Evolutionary conservation across 2,888 invertebrate genomes (phyloP).

Genomic region (Xylota segnis): DNA sequence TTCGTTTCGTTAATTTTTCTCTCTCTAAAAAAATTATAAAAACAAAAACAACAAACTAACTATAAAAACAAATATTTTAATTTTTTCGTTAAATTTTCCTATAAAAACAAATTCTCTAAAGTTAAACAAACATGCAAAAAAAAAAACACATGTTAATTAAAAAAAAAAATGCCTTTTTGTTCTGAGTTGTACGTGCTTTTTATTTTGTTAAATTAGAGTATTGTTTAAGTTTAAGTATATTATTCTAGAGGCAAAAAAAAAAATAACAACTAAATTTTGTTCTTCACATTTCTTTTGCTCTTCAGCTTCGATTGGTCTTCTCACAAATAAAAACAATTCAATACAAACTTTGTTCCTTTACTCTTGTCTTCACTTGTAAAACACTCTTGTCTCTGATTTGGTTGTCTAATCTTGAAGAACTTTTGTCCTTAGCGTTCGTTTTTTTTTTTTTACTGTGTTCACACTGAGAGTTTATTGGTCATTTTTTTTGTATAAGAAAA

Average conservation of each 20-base stretch:
- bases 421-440: conserved; percentile 27
- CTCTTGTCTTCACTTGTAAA: conserved; percentile 16
- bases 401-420: conserved; percentile 51
- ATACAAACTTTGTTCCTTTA: conserved; percentile 30
- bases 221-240: conserved; percentile 36
- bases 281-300: conserved; percentile 65
- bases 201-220: conserved; percentile 61
- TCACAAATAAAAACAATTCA: conserved; percentile 36
- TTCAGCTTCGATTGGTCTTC: conserved; percentile 65
- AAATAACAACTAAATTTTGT: conserved; percentile 45
- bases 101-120: conserved; percentile 54
- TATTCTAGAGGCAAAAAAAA: conserved; percentile 63
- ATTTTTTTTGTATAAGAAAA: conserved; percentile 2
- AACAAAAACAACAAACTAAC: conserved; percentile 29
- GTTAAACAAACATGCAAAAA: conserved; percentile 39
- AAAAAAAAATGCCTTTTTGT: conserved; percentile 54
- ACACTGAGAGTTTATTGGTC: conserved; percentile 8
- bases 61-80: conserved; percentile 11
- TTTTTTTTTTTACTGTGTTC: conserved; percentile 28
- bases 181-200: conserved; percentile 68
- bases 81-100: conserved; percentile 54
- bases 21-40: conserved; percentile 38
- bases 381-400: conserved; percentile 19
- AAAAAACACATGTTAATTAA: conserved; percentile 34
- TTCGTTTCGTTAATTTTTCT: conserved; percentile 67